Evolutionary conservation across 1,140 invertebrate genomes (phyloP).

Genomic region (Cydia strobilella): DNA sequence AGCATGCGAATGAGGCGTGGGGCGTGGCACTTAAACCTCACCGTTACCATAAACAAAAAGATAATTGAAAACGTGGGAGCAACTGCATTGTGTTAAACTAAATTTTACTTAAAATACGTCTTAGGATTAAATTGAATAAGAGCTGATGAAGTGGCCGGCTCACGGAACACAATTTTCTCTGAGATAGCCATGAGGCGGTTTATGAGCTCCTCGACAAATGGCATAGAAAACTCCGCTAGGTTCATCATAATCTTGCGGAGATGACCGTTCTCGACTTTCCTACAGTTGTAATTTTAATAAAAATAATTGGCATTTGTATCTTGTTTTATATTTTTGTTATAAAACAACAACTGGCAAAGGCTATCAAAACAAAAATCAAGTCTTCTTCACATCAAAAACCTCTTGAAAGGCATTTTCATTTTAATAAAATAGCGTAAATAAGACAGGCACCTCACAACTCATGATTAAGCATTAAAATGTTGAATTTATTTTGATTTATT

Average conservation of each 20-base stretch:
- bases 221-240: neutral
- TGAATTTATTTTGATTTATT: no score
- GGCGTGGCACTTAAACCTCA: slow-evolving; percentile 39
- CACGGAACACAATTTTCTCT: slow-evolving; percentile 7
- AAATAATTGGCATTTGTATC: no score
- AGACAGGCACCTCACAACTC: no score
- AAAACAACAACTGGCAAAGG: no score
- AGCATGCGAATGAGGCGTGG: slow-evolving; percentile 26
- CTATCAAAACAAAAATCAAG: no score
- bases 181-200: neutral
- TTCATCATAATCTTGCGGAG: neutral
- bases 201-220: neutral
- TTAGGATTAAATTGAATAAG: slow-evolving; percentile 32
- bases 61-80: slow-evolving; percentile 47
- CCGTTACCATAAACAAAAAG: slow-evolving; percentile 49
- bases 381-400: no score
- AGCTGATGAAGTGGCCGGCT: slow-evolving; percentile 10
- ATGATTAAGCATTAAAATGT: no score
- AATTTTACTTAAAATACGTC: slow-evolving; percentile 36
- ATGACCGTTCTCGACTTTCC: neutral
- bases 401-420: no score
- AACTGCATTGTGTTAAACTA: slow-evolving; percentile 37
- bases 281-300: no score
- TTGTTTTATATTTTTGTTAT: no score
- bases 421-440: no score